These are phyloP conservation scores for Gnathonemus longibarbis DNA, from an alignment of 2,113 vertebrate genomes.

Conservation along the genomic window DNA sequence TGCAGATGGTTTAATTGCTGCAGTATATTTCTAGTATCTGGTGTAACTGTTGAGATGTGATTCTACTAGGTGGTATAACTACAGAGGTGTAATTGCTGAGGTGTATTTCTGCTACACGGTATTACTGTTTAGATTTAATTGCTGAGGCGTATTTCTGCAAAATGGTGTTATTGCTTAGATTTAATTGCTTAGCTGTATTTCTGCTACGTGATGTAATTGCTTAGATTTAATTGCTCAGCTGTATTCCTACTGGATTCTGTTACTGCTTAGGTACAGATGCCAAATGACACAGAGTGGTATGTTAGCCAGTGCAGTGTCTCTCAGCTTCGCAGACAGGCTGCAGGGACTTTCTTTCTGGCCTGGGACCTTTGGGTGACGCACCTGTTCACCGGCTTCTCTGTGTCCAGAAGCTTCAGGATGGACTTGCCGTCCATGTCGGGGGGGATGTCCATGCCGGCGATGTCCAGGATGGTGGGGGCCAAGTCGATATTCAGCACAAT, in stretches of 20 bases:
- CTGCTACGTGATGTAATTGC: neutral
- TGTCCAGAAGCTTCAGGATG: conserved; percentile 80
- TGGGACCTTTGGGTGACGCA: conserved; percentile 35
- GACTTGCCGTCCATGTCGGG: conserved; percentile 94
- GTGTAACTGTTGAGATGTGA: neutral
- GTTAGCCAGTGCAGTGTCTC: neutral
- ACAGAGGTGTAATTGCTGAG: neutral
- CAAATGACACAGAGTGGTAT: neutral
- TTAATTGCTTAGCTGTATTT: neutral
- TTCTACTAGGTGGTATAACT: neutral
- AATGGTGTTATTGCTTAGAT: neutral
- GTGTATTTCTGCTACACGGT: neutral
- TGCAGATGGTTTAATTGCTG: neutral
- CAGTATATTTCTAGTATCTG: neutral
- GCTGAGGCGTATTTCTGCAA: neutral
- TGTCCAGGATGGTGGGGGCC: conserved; percentile 93
- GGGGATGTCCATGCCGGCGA: conserved; percentile 85
- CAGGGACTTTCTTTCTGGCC: neutral
- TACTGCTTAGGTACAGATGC: neutral
- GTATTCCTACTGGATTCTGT: neutral
- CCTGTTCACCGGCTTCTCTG: conserved; percentile 78
- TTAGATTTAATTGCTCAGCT: neutral
- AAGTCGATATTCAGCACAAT: conserved; percentile 94
- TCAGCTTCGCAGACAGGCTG: neutral
- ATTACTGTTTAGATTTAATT: neutral